Evolutionary conservation across 1,140 invertebrate species (phyloP).

Genomic region (Anoplolepis gracilipes): DNA sequence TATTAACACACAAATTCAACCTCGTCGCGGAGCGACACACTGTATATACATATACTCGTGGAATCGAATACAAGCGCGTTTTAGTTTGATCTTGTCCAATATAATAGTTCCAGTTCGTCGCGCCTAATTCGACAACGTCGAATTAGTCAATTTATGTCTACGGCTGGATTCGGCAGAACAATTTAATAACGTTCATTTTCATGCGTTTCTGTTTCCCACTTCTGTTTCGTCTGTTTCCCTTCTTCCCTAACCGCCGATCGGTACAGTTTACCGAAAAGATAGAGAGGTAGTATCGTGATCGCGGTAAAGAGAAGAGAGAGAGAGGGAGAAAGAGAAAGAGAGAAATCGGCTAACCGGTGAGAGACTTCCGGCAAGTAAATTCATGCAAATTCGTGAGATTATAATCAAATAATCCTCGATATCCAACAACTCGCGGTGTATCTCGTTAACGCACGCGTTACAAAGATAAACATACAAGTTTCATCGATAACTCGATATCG

Average conservation of each 20-base stretch:
- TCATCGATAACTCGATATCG: slow-evolving; percentile 53
- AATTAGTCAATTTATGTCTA: slow-evolving; percentile 77
- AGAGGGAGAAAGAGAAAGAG: background rate
- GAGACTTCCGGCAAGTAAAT: slow-evolving; percentile 3
- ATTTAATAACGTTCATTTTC: slow-evolving; percentile 77
- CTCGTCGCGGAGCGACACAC: slow-evolving; percentile 73
- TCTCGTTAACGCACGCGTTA: slow-evolving; percentile 73
- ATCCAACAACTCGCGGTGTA: slow-evolving; percentile 62
- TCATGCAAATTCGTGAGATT: slow-evolving; percentile 76
- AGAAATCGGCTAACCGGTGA: background rate
- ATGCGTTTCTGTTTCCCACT: background rate
- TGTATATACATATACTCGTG: slow-evolving; percentile 15
- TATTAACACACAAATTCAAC: slow-evolving; percentile 81
- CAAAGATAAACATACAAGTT: slow-evolving; percentile 76
- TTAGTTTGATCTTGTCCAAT: slow-evolving; percentile 41
- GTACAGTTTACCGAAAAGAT: slow-evolving; percentile 5
- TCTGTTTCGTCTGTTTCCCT: background rate
- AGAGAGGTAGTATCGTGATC: background rate
- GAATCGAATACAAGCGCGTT: background rate
- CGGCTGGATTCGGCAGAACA: slow-evolving; percentile 74
- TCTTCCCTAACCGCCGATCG: background rate
- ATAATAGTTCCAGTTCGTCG: slow-evolving; percentile 13
- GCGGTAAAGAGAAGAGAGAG: background rate
- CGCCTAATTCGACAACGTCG: slow-evolving; percentile 65
- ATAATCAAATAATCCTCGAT: slow-evolving; percentile 76